These are phyloP conservation scores for Megastigmus dorsalis DNA, from an alignment of 2,888 invertebrate genomes.

Conservation along the genomic window DNA sequence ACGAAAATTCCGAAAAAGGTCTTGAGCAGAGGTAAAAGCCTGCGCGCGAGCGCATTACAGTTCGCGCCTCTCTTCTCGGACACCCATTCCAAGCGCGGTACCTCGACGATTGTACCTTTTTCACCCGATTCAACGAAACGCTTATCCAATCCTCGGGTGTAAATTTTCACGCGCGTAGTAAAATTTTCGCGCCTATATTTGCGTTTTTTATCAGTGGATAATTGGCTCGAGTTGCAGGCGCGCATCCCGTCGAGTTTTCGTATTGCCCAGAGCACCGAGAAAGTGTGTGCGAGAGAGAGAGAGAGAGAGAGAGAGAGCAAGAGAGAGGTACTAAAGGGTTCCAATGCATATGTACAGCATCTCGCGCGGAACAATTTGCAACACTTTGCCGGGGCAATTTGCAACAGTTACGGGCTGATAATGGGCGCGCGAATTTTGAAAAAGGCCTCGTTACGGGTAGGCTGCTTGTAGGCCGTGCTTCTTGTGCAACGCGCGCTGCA, in stretches of 20 bases:
- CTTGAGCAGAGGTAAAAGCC: too few species aligned
- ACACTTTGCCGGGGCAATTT: slow-evolving; percentile 37
- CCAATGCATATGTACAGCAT: neutral
- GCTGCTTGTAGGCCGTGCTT: neutral
- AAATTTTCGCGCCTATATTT: slow-evolving; percentile 22
- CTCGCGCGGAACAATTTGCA: slow-evolving; percentile 26
- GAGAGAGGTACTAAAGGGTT: neutral
- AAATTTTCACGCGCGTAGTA: slow-evolving; percentile 16
- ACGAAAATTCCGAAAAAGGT: too few species aligned
- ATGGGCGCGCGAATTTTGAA: slow-evolving; percentile 37
- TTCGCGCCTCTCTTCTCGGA: too few species aligned
- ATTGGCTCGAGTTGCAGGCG: too few species aligned
- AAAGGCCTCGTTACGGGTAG: slow-evolving; percentile 27
- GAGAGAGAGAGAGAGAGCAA: too few species aligned
- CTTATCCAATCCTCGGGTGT: slow-evolving; percentile 27
- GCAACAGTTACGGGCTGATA: slow-evolving; percentile 43
- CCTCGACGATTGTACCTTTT: neutral
- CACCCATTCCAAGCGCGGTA: too few species aligned
- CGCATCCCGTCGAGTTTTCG: too few species aligned
- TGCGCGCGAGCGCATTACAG: too few species aligned
- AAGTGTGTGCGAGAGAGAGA: too few species aligned
- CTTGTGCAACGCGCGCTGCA: too few species aligned
- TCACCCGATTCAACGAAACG: slow-evolving; percentile 21
- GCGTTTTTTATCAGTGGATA: slow-evolving; percentile 40
- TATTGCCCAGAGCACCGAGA: too few species aligned